phyloP scores from a whole-genome alignment of 2,113 vertebrate genomes.

The Microtus pennsylvanicus region DNA sequence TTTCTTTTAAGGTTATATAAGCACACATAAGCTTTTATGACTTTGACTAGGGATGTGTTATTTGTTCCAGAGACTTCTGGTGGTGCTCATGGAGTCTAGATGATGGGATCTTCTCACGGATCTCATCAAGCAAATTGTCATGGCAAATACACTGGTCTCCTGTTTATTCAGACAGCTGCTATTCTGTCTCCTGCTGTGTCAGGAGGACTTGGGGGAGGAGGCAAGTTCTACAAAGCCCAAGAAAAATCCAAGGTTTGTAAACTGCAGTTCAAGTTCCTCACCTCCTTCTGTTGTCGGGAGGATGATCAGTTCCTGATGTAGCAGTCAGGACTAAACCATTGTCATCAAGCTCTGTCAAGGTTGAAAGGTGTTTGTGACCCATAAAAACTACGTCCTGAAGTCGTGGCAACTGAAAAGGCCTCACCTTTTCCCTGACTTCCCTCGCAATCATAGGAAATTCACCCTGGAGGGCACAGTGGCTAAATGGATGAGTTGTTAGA shows the following conservation, averaged over 20 bases:
- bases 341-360: slow-evolving; percentile 48
- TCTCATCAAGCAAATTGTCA: not conserved
- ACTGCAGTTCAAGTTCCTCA: not conserved
- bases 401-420: slow-evolving; percentile 23
- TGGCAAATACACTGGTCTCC: not conserved
- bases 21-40: not conserved
- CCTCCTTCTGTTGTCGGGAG: not conserved
- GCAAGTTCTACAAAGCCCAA: not conserved
- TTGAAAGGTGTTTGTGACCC: slow-evolving; percentile 46
- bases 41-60: not conserved
- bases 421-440: slow-evolving; percentile 40
- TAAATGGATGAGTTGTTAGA: not conserved
- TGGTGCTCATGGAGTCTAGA: not conserved
- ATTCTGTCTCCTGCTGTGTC: not conserved
- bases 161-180: not conserved
- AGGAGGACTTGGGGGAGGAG: not conserved
- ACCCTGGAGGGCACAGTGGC: not conserved
- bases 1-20: slow-evolving; percentile 34
- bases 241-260: not conserved
- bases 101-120: not conserved
- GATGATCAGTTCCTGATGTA: slow-evolving; percentile 4
- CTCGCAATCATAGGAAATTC: slow-evolving; percentile 46
- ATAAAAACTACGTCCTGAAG: slow-evolving; percentile 32
- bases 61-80: not conserved
- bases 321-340: slow-evolving; percentile 28